phyloP scores from a whole-genome alignment of 2,113 vertebrate genomes.

The Chaenogobius annularis region DNA sequence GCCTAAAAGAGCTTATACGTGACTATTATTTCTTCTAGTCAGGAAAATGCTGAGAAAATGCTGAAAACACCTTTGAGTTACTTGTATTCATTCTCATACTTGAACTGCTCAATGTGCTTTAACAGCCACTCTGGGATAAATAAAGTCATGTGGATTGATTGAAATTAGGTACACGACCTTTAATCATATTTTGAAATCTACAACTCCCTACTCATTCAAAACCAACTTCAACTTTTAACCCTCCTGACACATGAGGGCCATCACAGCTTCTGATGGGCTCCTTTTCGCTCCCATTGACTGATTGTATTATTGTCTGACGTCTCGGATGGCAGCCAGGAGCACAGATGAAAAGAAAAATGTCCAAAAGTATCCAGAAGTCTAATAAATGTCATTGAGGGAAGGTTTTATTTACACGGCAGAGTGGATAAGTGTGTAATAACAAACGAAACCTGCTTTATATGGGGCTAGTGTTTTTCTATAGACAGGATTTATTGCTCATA shows the following conservation, averaged over 20 bases:
- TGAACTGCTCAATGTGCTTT: no score
- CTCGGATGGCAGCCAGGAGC: constrained; percentile 12
- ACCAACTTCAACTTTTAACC: constrained; percentile 11
- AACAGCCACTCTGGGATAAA: no score
- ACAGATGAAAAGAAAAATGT: background rate
- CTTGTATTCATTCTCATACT: no score
- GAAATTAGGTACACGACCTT: background rate
- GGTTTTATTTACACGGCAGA: constrained; percentile 31
- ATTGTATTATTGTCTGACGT: constrained; percentile 21
- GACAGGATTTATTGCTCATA: constrained; percentile 47
- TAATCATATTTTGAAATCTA: background rate
- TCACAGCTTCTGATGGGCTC: constrained; percentile 35
- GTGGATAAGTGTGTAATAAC: constrained; percentile 45
- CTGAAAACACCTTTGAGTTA: no score
- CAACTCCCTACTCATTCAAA: background rate
- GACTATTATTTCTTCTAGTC: no score
- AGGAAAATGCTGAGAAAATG: no score
- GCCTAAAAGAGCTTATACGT: no score
- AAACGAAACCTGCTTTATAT: constrained; percentile 40
- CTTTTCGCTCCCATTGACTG: constrained; percentile 49
- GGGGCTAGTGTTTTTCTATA: constrained; percentile 29
- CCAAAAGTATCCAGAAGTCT: constrained; percentile 19
- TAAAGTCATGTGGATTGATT: no score
- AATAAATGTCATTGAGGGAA: constrained; percentile 30
- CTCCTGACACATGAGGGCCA: constrained; percentile 47